phyloP scores from a whole-genome alignment of 2,113 vertebrate genomes.

The Bubalus kerabau region DNA sequence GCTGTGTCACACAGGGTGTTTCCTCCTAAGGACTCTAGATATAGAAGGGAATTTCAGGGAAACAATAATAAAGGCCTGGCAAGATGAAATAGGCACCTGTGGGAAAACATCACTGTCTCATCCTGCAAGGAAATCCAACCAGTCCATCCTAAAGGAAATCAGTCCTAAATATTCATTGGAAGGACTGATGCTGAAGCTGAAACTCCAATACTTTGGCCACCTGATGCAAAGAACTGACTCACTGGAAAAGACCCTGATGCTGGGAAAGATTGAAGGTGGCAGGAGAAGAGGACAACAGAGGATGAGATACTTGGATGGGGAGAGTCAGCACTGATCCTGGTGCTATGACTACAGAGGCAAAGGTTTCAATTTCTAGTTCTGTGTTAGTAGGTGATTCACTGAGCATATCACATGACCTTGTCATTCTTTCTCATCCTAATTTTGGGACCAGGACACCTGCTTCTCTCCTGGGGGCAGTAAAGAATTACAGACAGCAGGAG shows the following conservation, averaged over 20 bases:
- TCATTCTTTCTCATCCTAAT: not conserved
- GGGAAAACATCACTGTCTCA: not conserved
- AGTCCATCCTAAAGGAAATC: not conserved
- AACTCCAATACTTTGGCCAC: not conserved
- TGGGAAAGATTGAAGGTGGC: not conserved
- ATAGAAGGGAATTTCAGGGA: not conserved
- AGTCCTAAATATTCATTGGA: not conserved
- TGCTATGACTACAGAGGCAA: not conserved
- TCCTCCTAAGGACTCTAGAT: not conserved
- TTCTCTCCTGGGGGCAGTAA: not conserved
- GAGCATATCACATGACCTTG: not conserved
- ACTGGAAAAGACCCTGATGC: not conserved
- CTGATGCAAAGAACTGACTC: not conserved
- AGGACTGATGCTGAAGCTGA: not conserved
- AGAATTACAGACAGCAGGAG: not conserved
- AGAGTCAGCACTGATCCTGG: not conserved
- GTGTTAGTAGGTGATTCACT: not conserved
- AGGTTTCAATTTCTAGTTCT: not conserved
- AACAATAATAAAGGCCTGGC: not conserved
- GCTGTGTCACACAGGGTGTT: constrained; percentile 6
- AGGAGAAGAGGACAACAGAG: not conserved
- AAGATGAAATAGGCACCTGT: not conserved
- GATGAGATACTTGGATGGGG: not conserved
- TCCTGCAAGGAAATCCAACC: not conserved
- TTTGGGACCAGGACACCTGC: not conserved